phyloP scores from a whole-genome alignment of 92 coral and sea anemone genomes.

The Montipora capitata region DNA sequence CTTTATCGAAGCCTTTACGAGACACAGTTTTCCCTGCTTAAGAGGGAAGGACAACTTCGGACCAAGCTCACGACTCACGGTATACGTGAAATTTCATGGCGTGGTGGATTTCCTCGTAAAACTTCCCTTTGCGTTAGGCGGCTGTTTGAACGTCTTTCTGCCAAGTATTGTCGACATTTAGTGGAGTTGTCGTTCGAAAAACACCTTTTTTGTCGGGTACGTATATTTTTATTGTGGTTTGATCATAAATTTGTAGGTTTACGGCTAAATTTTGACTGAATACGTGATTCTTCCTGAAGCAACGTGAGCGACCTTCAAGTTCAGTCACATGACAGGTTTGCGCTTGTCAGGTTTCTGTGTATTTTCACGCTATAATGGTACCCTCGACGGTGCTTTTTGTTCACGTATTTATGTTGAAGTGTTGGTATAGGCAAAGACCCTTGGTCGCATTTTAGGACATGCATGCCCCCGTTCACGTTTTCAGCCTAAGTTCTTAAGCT shows the following conservation, averaged over 20 bases:
- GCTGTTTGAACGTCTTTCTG: background rate
- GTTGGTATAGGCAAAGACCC: background rate
- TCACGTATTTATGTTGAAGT: background rate
- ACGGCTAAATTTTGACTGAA: background rate
- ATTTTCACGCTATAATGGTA: background rate
- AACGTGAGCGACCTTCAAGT: constrained; percentile 56
- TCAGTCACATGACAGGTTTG: constrained; percentile 31
- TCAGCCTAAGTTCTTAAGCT: background rate
- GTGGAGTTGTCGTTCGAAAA: background rate
- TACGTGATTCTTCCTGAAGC: constrained; percentile 34
- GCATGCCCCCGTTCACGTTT: constrained; percentile 53
- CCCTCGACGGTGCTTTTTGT: too few relatives aligned
- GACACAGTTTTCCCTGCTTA: background rate
- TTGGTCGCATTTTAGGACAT: background rate
- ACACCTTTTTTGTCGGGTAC: background rate
- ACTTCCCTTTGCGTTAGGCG: constrained; percentile 23
- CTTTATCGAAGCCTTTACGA: background rate
- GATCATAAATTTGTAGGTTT: background rate
- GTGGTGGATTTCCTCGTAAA: constrained; percentile 29
- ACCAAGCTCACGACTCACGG: constrained; percentile 1
- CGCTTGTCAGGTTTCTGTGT: background rate
- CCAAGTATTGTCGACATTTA: background rate
- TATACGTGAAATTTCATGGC: constrained; percentile 39
- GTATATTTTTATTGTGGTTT: background rate
- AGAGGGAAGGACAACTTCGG: constrained; percentile 27